A percentile compares a stretch with the other conserved stretches of the same genome.
Conservation (phyloP, 2,797 vertebrate genomes). For the Sebastes taczanowskii region DNA sequence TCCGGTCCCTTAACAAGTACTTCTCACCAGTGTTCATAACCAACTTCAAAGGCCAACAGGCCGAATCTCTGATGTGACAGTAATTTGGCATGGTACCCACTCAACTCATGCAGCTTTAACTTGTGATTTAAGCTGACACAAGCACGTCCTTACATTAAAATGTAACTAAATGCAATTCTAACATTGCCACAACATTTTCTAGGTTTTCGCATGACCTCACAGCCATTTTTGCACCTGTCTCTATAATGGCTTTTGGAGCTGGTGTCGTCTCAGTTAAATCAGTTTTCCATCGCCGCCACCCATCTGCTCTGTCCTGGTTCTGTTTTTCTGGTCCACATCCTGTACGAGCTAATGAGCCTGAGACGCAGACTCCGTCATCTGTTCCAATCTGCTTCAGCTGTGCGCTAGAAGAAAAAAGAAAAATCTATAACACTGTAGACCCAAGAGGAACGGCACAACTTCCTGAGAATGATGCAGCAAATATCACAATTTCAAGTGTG, state of each 20-base stretch:
- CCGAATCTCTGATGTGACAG: not conserved
- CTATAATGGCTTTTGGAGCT: constrained; percentile 8
- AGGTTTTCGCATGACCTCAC: not conserved
- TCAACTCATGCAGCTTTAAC: not conserved
- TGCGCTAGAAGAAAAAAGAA: not conserved
- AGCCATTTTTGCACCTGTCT: constrained; percentile 11
- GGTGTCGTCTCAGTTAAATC: constrained; percentile 16
- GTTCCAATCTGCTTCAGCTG: constrained; percentile 28
- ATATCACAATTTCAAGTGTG: not conserved
- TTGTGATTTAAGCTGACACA: not conserved
- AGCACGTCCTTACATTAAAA: not conserved
- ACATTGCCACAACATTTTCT: not conserved
- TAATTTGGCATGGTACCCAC: not conserved
- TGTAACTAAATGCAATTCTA: not conserved
- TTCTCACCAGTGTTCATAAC: not conserved
- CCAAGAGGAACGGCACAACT: not conserved
- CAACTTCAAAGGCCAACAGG: constrained; percentile 27
- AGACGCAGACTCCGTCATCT: constrained; percentile 31
- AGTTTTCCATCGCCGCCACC: constrained; percentile 9
- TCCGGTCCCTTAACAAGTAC: not conserved
- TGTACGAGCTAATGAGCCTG: constrained; percentile 32
- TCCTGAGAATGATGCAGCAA: not conserved
- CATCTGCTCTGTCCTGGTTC: constrained; percentile 42
- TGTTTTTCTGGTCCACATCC: constrained; percentile 31
- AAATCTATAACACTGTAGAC: not conserved